phyloP scores from a whole-genome alignment of 2,888 invertebrate genomes.

The Hyles lineata region DNA sequence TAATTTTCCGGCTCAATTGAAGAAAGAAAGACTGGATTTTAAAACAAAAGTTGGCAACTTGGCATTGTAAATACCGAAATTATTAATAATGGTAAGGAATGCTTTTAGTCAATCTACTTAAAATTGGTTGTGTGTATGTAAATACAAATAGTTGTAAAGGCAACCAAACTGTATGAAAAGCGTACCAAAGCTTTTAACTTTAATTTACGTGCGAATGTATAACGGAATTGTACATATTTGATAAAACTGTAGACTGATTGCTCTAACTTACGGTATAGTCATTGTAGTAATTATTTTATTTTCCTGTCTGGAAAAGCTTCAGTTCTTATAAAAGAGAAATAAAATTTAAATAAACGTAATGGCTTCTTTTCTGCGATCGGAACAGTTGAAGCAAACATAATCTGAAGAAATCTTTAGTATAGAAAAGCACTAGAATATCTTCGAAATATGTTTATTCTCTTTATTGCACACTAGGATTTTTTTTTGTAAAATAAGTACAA shows the following conservation, averaged over 20 bases:
- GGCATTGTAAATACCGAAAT: slow-evolving; percentile 6
- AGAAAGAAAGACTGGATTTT: slow-evolving; percentile 12
- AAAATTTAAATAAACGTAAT: too few relatives aligned
- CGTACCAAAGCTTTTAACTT: slow-evolving; percentile 66
- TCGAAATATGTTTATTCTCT: too few relatives aligned
- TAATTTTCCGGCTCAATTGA: not conserved
- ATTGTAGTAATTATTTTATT: not conserved
- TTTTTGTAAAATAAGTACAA: too few relatives aligned
- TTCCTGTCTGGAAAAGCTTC: not conserved
- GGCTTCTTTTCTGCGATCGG: too few relatives aligned
- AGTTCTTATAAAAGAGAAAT: too few relatives aligned
- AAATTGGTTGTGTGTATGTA: slow-evolving; percentile 79
- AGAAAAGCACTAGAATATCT: too few relatives aligned
- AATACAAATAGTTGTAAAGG: slow-evolving; percentile 61
- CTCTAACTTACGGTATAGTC: slow-evolving; percentile 42
- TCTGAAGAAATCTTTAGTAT: too few relatives aligned
- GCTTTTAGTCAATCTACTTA: slow-evolving; percentile 61
- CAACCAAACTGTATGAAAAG: slow-evolving; percentile 55
- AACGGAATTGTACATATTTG: slow-evolving; percentile 58
- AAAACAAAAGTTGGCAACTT: slow-evolving; percentile 1
- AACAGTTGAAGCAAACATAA: too few relatives aligned
- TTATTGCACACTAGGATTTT: too few relatives aligned
- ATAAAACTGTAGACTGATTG: slow-evolving; percentile 40
- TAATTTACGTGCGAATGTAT: slow-evolving; percentile 61
- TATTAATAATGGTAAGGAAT: slow-evolving; percentile 29